These are phyloP conservation scores for Papilio protenor DNA, from an alignment of 2,888 invertebrate genomes.

Conservation along the genomic window DNA sequence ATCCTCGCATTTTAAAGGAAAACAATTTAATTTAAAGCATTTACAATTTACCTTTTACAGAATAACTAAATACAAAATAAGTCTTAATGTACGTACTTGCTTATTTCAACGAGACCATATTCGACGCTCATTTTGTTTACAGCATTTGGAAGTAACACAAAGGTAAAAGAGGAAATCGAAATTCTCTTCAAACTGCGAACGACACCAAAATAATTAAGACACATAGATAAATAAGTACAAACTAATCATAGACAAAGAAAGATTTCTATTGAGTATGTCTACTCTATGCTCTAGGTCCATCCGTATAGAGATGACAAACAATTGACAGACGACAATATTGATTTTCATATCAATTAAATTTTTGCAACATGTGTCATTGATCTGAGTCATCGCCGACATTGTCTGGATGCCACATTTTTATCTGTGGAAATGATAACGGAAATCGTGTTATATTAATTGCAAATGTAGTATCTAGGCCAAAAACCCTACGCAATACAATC, in stretches of 20 bases:
- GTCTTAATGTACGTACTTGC: too few relatives aligned
- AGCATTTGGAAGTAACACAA: too few relatives aligned
- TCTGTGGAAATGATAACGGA: constrained; percentile 43
- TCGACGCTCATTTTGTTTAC: too few relatives aligned
- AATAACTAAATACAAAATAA: too few relatives aligned
- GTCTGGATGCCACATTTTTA: constrained; percentile 54
- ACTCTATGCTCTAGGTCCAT: neutral
- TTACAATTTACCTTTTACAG: too few relatives aligned
- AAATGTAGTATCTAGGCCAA: constrained; percentile 39
- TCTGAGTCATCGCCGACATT: constrained; percentile 65
- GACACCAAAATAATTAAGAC: too few relatives aligned
- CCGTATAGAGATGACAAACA: neutral
- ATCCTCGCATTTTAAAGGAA: too few relatives aligned
- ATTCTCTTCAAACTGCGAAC: too few relatives aligned
- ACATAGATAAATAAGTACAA: too few relatives aligned
- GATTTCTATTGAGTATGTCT: neutral
- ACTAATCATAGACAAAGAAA: neutral
- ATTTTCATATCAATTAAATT: constrained; percentile 59
- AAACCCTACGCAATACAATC: neutral
- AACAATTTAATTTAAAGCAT: too few relatives aligned
- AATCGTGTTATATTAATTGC: constrained; percentile 37
- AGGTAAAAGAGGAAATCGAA: too few relatives aligned
- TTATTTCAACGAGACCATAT: too few relatives aligned
- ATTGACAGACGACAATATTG: constrained; percentile 37
- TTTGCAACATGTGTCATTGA: constrained; percentile 59